Evolutionary conservation across 2,888 invertebrate species (phyloP), one percentile per base, ranked within the genome.

Genomic region (Pheosia gnoma): DNA sequence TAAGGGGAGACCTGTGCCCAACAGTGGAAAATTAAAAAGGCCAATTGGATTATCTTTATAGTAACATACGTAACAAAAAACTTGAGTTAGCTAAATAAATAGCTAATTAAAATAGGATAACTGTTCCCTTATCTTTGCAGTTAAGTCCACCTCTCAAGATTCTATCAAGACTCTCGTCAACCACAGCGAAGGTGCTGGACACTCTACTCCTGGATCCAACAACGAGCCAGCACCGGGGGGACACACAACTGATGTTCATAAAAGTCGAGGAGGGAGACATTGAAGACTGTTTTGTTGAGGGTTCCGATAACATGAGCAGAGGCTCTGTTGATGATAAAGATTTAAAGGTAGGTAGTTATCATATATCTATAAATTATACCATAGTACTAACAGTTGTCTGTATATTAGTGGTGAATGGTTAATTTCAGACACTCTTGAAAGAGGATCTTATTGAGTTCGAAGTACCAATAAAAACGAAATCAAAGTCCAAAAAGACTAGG

Each of bases 181-280:
- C 38, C 10, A 37, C 37, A 45, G 52, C 56, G 36, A 54, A 58
- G 4, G 45, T 49, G 25, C 25, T 57, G 9, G 37, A 59, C 7
- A 55, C 3, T 0, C 39, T 39, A 54, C 39, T 25, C 25, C 25
- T 11, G 11, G 8, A 53, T 38, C 5, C 37, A 57, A 49, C n/a
- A 49, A 49, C 49, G 3, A 25, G 37, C 6, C 41, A 61, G 55
- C 9, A 55, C 36, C 8, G 38, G 11, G 3, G 3, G 7, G 51
- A 58, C 0, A 51, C 37, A 39, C 75, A 59, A 9, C 52, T 80
- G 1, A 38, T 78, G 0, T 81, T 84, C 45, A 69, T 86, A 0
- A 86, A 86, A 57, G 68, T 84, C 0, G 86, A 86, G 61, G 72
- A 74, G 0, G 68, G 53, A 13, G 25, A 25, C 25, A 58, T 7